Conservation (phyloP, 2,888 invertebrate genomes). For the Incurvaria masculella region DNA sequence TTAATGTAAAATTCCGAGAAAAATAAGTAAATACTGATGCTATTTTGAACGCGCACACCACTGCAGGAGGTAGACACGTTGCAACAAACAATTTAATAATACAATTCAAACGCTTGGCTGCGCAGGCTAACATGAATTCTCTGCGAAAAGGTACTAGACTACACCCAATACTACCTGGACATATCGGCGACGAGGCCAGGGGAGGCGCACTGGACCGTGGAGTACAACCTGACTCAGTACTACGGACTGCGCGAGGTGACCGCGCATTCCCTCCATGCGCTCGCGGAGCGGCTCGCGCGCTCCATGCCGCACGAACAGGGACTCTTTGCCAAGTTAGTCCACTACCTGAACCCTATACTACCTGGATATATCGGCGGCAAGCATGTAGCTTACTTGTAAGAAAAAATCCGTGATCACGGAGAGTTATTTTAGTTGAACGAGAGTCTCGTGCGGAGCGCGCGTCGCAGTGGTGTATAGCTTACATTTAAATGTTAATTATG, state of each 20-base stretch:
- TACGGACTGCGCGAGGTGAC: conserved; percentile 78
- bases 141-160: conserved; percentile 79
- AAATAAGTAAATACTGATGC: too few relatives aligned
- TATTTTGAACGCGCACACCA: too few relatives aligned
- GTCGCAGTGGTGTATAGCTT: too few relatives aligned
- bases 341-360: not conserved
- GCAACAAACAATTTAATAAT: not conserved
- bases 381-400: too few relatives aligned
- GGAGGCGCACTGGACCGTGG: conserved; percentile 76
- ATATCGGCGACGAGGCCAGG: conserved; percentile 62
- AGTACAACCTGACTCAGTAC: conserved; percentile 84
- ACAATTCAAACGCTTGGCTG: not conserved
- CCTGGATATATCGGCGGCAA: too few relatives aligned
- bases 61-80: too few relatives aligned
- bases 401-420: too few relatives aligned
- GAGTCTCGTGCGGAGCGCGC: too few relatives aligned
- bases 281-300: conserved; percentile 77
- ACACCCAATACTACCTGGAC: conserved; percentile 88
- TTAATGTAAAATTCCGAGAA: too few relatives aligned
- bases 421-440: too few relatives aligned
- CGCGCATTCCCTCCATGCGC: conserved; percentile 69
- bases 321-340: conserved; percentile 69
- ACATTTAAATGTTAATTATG: too few relatives aligned
- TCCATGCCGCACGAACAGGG: conserved; percentile 58
- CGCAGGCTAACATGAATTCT: conserved; percentile 2